Base-by-base conservation (phyloP, 2,113 vertebrate species). In the Machaerirhynchus nigripectus region DNA sequence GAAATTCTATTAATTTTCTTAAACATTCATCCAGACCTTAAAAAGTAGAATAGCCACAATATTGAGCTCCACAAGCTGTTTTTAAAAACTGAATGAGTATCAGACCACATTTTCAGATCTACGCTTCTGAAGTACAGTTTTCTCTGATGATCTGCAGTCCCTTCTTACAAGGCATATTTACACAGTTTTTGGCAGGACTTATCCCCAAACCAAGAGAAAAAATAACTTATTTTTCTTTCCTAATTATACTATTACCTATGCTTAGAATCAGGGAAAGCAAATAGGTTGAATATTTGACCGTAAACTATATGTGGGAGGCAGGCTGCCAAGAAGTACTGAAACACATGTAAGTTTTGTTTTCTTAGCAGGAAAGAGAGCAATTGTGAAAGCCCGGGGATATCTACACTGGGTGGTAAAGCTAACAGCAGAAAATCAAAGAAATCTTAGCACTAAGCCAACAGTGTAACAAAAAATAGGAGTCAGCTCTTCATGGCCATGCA, bases 361-460 rank as follows among this genome's bases (percentile, higher is more conserved):
- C 75, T 79, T 88, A 93, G 78, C 84, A 92, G 59, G 46, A 95
- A 95, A 95, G 33, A 49, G 33, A 91, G 79, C 64, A 74, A 74
- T 56, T 87, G 63, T 91, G 65, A 81, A 87, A 61, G 55, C 65
- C 67, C 0, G 2, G 59, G 86, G 83, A 84, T 91, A 87, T 78
- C 74, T 78, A 31, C n/a, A 37, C 60, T 78, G 82, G 79, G 81
- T 85, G 87, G 94, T 91, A 96, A 92, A 92, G 65, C 91, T 59
- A 89, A 88, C 79, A 83, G 82, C 74, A 93, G 71, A 91, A 96
- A 96, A 95, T 85, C 89, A 95, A 96, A 96, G 96, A 91, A 94
- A 91, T 74, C 87, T 91, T 93, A 86, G 68, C 65, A 44, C 74
- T 93, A 90, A 95, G 53, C 60, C 89, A 96, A 96, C 91, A 93